Percentiles rank a stretch among this genome's conserved stretches.
Conservation (phyloP, 2,888 invertebrate genomes). For the Amblyjoppa fuscipennis region DNA sequence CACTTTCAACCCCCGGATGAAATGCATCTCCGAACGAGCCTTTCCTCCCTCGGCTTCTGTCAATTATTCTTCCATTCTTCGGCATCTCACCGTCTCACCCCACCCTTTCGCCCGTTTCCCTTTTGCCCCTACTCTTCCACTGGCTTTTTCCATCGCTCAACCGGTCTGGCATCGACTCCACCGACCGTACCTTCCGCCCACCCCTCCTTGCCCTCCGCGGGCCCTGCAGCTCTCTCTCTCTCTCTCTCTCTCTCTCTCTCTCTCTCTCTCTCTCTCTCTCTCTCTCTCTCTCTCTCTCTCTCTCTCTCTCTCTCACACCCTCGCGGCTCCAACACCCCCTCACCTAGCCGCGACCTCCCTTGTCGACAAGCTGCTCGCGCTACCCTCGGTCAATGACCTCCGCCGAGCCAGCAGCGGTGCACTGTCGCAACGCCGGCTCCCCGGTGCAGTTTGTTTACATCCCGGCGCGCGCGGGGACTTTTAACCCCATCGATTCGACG, state of each 20-base stretch:
- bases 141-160: slow-evolving; percentile 37
- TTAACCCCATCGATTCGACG: slow-evolving; percentile 67
- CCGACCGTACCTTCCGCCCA: slow-evolving; percentile 53
- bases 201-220: slow-evolving; percentile 49
- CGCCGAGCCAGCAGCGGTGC: slow-evolving; percentile 75
- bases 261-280: slow-evolving; percentile 43
- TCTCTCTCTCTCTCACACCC: slow-evolving; percentile 55
- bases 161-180: slow-evolving; percentile 53
- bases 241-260: slow-evolving; percentile 32
- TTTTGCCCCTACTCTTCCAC: slow-evolving; percentile 3
- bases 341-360: slow-evolving; percentile 61
- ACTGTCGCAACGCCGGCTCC: slow-evolving; percentile 54
- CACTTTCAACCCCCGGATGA: slow-evolving; percentile 34
- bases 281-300: too few species aligned
- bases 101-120: slow-evolving; percentile 27
- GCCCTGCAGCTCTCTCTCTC: slow-evolving; percentile 26
- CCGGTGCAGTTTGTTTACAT: slow-evolving; percentile 71
- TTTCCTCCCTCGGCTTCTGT: slow-evolving; percentile 12
- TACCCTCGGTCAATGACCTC: slow-evolving; percentile 83
- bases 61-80: slow-evolving; percentile 37
- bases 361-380: slow-evolving; percentile 72
- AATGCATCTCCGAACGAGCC: slow-evolving; percentile 22
- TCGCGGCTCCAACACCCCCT: slow-evolving; percentile 57
- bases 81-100: slow-evolving; percentile 17
- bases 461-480: slow-evolving; percentile 62